Percentiles rank a stretch among this genome's conserved stretches.
Evolutionary conservation across 2,888 invertebrate genomes (phyloP).

Genomic region (Tanytarsus gracilentus): DNA sequence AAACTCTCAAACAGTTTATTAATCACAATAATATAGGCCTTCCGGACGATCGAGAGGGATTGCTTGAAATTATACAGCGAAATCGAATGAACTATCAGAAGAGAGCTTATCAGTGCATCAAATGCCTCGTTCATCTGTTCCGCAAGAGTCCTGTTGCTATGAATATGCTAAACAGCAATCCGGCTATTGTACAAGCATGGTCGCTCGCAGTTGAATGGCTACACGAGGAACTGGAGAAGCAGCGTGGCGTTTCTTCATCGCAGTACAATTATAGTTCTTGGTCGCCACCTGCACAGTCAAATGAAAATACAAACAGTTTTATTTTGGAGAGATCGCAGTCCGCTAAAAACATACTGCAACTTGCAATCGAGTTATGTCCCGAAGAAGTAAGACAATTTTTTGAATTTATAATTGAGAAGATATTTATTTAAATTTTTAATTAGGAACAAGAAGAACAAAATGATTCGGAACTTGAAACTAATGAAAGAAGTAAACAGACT

Average conservation of each 20-base stretch:
- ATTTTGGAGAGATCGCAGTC: constrained; percentile 90
- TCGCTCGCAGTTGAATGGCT: constrained; percentile 85
- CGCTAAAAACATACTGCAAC: constrained; percentile 76
- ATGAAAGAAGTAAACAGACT: constrained; percentile 34
- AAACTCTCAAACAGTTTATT: constrained; percentile 7
- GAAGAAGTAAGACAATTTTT: constrained; percentile 49
- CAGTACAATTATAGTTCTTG: constrained; percentile 81
- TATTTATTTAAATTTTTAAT: constrained; percentile 26
- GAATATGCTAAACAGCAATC: constrained; percentile 66
- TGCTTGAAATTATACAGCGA: constrained; percentile 85
- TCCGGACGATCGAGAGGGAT: constrained; percentile 79
- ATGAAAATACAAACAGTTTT: constrained; percentile 90
- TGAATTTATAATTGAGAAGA: background rate
- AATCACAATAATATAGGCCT: constrained; percentile 44
- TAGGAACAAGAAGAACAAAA: constrained; percentile 43
- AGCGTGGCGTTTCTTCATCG: constrained; percentile 50
- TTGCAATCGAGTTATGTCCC: constrained; percentile 66
- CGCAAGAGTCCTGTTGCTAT: constrained; percentile 73
- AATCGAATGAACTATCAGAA: constrained; percentile 94
- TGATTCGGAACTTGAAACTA: constrained; percentile 41
- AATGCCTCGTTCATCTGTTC: constrained; percentile 86
- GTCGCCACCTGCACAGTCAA: constrained; percentile 91
- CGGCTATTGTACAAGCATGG: constrained; percentile 80
- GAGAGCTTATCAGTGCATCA: constrained; percentile 93
- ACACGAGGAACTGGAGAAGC: constrained; percentile 79